phyloP scores from a whole-genome alignment of 2,888 invertebrate species.

The Philereme vetulata region DNA sequence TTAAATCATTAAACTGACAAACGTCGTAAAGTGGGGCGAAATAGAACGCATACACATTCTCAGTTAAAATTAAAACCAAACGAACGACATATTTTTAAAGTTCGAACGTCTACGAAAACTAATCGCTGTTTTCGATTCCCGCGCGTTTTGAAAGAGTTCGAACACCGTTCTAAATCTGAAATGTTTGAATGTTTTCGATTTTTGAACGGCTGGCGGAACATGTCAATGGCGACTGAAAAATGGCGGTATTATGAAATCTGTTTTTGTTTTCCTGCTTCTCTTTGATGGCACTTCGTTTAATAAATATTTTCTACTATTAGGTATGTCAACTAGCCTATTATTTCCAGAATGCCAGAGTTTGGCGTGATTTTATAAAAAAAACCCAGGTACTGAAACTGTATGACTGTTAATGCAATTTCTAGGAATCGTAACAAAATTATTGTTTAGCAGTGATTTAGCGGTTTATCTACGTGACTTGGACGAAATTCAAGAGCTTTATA shows the following conservation, averaged over 20 bases:
- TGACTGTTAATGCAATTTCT: not conserved
- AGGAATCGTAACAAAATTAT: conserved; percentile 3
- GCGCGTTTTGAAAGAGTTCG: conserved; percentile 78
- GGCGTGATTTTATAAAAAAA: not conserved
- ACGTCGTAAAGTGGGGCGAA: conserved; percentile 79
- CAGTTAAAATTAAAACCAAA: conserved; percentile 79
- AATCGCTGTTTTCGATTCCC: conserved; percentile 83
- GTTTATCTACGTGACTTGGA: conserved; percentile 23
- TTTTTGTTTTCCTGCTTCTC: conserved; percentile 50
- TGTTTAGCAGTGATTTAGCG: conserved; percentile 2
- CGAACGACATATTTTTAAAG: conserved; percentile 82
- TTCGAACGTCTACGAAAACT: conserved; percentile 75
- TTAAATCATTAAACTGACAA: conserved; percentile 47
- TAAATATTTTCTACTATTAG: conserved; percentile 20
- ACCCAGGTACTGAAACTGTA: no score
- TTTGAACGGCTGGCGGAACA: conserved; percentile 71
- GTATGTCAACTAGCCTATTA: conserved; percentile 22
- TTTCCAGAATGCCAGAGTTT: conserved; percentile 3
- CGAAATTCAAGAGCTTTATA: conserved; percentile 17
- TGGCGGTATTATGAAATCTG: conserved; percentile 61
- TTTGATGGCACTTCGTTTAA: conserved; percentile 44
- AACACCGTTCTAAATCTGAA: conserved; percentile 76
- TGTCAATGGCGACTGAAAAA: conserved; percentile 65
- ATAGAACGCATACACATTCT: conserved; percentile 72
- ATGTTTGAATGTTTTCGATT: conserved; percentile 80